Evolutionary conservation across 53 echinoderm and acorn worm species (phyloP).

Genomic region (Holothuria scabra): DNA sequence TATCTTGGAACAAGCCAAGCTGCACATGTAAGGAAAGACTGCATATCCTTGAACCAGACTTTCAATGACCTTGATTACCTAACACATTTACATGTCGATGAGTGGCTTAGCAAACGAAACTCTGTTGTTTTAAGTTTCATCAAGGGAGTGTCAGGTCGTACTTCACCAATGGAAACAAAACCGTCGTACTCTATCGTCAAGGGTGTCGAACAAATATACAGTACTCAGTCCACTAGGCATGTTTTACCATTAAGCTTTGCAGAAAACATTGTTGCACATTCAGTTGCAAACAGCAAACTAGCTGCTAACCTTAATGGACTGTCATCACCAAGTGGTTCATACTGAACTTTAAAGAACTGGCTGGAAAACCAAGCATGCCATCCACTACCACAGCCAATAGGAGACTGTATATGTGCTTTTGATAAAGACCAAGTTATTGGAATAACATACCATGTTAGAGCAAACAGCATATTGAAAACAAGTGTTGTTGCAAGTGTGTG

Average conservation of each 20-base stretch:
- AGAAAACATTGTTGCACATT: not conserved
- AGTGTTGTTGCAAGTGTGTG: not conserved
- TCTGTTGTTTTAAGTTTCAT: conserved; percentile 6
- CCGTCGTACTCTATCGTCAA: not conserved
- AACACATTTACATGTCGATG: not conserved
- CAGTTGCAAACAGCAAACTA: not conserved
- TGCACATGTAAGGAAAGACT: not conserved
- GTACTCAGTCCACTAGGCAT: not conserved
- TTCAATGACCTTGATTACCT: not conserved
- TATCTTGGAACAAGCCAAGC: conserved; percentile 12
- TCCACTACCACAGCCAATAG: not conserved
- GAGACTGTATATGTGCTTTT: conserved; percentile 3
- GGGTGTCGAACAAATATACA: conserved; percentile 8
- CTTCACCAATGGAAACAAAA: not conserved
- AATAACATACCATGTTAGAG: not conserved
- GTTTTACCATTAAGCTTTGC: not conserved
- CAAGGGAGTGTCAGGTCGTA: not conserved
- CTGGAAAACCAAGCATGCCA: conserved; percentile 3
- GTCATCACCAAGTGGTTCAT: conserved; percentile 7
- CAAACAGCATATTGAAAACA: not conserved
- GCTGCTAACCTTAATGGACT: conserved; percentile 1
- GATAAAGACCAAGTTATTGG: not conserved
- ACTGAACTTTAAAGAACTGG: conserved; percentile 9
- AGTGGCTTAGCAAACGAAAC: not conserved
- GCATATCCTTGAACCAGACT: not conserved